These are phyloP conservation scores for Poecilia latipinna DNA, from an alignment of 2,113 vertebrate species.

Conservation along the genomic window DNA sequence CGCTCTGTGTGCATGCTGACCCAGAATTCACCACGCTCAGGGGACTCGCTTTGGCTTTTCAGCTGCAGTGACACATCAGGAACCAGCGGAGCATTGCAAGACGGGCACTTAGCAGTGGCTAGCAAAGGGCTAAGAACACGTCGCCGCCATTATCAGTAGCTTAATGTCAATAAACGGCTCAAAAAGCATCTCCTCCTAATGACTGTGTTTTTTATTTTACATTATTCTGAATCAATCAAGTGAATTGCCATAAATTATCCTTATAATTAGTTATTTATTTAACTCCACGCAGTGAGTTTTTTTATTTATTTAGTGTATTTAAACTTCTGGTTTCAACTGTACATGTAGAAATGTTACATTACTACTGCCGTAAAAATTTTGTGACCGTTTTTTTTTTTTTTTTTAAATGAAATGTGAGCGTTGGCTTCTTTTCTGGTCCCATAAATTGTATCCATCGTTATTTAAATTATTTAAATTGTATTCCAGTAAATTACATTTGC, in stretches of 20 bases:
- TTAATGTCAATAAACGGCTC: background rate
- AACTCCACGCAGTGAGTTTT: no score
- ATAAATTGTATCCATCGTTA: background rate
- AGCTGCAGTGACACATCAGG: slow-evolving; percentile 43
- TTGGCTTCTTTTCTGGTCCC: background rate
- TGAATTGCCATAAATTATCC: background rate
- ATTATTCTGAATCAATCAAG: background rate
- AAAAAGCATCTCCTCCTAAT: slow-evolving; percentile 2
- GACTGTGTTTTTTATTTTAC: background rate
- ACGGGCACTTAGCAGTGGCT: slow-evolving; percentile 17
- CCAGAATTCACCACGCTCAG: slow-evolving; percentile 15
- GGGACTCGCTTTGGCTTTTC: slow-evolving; percentile 34
- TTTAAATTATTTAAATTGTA: background rate
- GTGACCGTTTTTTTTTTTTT: background rate
- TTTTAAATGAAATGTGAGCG: background rate
- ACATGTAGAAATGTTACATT: background rate
- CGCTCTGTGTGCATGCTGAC: slow-evolving; percentile 24
- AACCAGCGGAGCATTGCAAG: slow-evolving; percentile 14
- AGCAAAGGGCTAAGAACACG: slow-evolving; percentile 7
- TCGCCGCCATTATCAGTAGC: slow-evolving; percentile 4
- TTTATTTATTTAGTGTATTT: no score
- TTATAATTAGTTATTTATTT: background rate
- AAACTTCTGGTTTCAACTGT: background rate
- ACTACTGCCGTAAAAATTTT: background rate
- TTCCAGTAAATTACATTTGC: background rate